Conservation (phyloP, 2,113 vertebrate genomes). For the Lutjanus erythropterus region DNA sequence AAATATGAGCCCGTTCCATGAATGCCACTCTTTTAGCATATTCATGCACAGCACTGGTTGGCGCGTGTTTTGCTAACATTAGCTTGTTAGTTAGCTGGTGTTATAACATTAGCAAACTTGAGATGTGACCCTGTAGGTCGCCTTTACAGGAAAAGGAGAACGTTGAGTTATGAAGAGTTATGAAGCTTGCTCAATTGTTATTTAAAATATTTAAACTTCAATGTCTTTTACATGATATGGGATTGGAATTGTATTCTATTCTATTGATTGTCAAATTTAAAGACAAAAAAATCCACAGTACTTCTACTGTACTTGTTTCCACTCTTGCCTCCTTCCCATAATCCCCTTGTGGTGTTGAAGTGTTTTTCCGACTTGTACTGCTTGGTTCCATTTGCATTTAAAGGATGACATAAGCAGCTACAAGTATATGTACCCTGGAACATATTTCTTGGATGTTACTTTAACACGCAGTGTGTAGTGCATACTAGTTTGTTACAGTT, state of each 20-base stretch:
- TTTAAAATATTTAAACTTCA: background rate
- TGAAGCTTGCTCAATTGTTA: too few relatives aligned
- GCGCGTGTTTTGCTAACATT: too few relatives aligned
- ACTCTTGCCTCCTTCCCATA: background rate
- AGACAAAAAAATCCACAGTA: background rate
- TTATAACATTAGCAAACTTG: too few relatives aligned
- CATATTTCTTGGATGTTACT: background rate
- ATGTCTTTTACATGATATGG: background rate
- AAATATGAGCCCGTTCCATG: too few relatives aligned
- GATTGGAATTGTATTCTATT: background rate
- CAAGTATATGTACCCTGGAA: background rate
- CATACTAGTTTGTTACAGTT: background rate
- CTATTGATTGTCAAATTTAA: background rate
- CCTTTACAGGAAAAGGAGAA: too few relatives aligned
- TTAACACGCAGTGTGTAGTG: background rate
- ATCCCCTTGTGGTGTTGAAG: background rate
- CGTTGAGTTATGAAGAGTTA: too few relatives aligned
- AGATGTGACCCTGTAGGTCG: too few relatives aligned
- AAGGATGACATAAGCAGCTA: background rate
- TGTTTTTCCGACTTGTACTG: background rate
- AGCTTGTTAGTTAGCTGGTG: too few relatives aligned
- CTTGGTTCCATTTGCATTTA: slow-evolving; percentile 16
- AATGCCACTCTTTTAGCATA: too few relatives aligned
- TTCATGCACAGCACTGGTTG: too few relatives aligned
- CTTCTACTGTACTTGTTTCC: background rate